Evolutionary conservation across 2,113 vertebrate species (phyloP), one percentile per base, ranked within the genome.

Genomic region (Galeopterus variegatus): DNA sequence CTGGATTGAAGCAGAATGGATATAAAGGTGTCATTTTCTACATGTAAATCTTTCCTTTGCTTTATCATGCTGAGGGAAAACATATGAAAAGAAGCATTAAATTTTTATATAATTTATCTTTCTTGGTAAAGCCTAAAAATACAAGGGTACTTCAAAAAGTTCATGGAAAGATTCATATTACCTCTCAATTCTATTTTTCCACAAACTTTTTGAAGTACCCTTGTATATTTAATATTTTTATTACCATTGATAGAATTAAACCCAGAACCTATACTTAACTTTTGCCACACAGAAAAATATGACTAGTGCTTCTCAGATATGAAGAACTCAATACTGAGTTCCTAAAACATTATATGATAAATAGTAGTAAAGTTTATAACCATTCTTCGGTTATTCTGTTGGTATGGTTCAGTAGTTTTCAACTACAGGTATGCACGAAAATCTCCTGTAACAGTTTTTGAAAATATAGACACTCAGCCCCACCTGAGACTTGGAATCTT

Each of bases 211-310:
- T 41, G 41, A 41, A 41, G 41, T 41, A 41, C 4, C 41, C 41
- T 41, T 41, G 41, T 41, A 80, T 65, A 56, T 14, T 52, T 54
- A 94, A 33, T 62, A 93, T 62, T 84, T 94, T 81, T 9, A 87
- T 87, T 93, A 93, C 41, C 36, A 79, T 21, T 90, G 70, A 73
- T 19, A 90, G 56, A 73, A 72, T 41, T 54, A 81, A 93, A 65
- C 21, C 12, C 60, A 92, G 87, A 85, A 69, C 62, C 8, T 91
- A 33, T 60, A 54, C 10, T 79, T 65, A 64, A 8, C 41, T 86
- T 24, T 77, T 72, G 84, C 8, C 77, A 88, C 54, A 64, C 15
- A 87, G 41, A 96, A 65, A 83, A 75, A 31, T 90, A 33, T 36
- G 14, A 93, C 8, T 81, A 86, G 52, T 10, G 56, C 73, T 75